A percentile compares a stretch with the other conserved stretches of the same genome.
Evolutionary conservation across 1,140 invertebrate species (phyloP).

Genomic region (Monochamus saltuarius): DNA sequence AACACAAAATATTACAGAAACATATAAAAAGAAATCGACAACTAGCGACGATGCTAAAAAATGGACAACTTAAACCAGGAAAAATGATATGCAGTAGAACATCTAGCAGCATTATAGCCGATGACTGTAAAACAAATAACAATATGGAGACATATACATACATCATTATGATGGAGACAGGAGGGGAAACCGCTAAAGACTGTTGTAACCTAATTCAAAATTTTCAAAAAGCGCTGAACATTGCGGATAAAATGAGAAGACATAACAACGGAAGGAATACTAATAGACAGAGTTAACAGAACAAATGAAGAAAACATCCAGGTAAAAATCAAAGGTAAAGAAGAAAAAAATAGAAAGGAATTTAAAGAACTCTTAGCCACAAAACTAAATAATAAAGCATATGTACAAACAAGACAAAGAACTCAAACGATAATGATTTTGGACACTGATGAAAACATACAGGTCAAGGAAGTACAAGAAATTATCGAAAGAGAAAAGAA

Average conservation of each 20-base stretch:
- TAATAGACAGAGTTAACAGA: background rate
- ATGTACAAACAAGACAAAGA: constrained; percentile 5
- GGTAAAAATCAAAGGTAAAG: constrained; percentile 3
- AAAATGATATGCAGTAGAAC: background rate
- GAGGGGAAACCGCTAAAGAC: too few species aligned
- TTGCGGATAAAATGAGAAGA: background rate
- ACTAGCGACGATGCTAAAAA: too few species aligned
- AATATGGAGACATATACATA: too few species aligned
- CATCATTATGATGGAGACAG: too few species aligned
- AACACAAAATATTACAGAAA: background rate
- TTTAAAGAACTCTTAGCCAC: background rate
- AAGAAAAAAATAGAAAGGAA: background rate
- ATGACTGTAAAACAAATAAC: too few species aligned
- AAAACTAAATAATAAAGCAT: background rate
- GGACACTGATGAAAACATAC: constrained; percentile 4
- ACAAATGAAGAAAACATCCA: background rate
- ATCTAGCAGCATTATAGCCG: too few species aligned
- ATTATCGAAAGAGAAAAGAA: background rate
- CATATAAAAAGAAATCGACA: background rate
- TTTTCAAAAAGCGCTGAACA: too few species aligned
- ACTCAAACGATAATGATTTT: constrained; percentile 8
- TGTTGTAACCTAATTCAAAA: too few species aligned
- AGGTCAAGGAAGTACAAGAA: constrained; percentile 2
- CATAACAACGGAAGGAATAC: background rate
- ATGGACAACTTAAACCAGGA: background rate